Evolutionary conservation across 2,888 invertebrate genomes (phyloP).

Genomic region (Rhodophaea formosa): DNA sequence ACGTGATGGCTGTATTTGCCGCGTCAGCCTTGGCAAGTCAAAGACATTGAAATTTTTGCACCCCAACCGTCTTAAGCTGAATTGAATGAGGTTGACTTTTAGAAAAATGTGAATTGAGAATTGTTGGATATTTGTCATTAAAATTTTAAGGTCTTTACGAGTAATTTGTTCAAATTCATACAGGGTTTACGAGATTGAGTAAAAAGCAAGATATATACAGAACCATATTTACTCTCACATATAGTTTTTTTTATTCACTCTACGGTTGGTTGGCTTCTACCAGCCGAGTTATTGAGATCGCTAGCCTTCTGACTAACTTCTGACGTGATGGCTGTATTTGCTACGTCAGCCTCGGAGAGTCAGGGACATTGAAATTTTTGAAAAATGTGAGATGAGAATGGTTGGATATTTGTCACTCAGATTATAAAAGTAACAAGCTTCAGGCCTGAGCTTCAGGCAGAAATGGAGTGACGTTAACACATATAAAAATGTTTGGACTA

Average conservation of each 20-base stretch:
- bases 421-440: too few species aligned
- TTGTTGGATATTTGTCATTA: too few species aligned
- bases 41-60: background rate
- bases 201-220: background rate
- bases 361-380: background rate
- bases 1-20: background rate
- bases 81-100: background rate
- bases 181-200: too few species aligned
- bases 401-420: too few species aligned
- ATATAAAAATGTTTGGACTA: too few species aligned
- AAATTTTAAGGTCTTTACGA: too few species aligned
- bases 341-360: background rate
- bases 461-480: too few species aligned
- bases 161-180: too few species aligned
- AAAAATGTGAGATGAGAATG: too few species aligned
- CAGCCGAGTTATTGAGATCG: background rate
- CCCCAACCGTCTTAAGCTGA: background rate
- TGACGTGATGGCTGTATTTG: slow-evolving; percentile 1
- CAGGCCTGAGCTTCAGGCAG: too few species aligned
- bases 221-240: background rate
- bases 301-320: too few species aligned
- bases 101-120: too few species aligned
- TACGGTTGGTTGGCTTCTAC: slow-evolving; percentile 1
- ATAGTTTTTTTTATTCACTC: slow-evolving; percentile 35
- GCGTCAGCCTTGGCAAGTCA: background rate